Conservation (phyloP, 2,797 vertebrate genomes). For the Trachurus trachurus region DNA sequence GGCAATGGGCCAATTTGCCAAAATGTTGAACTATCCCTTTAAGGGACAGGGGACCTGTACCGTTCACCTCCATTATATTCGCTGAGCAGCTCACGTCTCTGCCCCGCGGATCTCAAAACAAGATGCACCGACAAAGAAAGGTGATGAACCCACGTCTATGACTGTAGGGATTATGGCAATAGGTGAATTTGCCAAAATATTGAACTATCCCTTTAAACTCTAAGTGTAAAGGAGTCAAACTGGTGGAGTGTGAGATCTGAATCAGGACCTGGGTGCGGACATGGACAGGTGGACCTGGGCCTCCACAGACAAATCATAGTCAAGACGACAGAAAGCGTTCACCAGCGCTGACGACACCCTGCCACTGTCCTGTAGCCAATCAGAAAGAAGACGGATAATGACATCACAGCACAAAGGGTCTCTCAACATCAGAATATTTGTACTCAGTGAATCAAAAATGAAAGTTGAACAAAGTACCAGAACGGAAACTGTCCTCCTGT, state of each 20-base stretch:
- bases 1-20: too few species aligned
- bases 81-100: too few species aligned
- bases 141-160: too few species aligned
- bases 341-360: slow-evolving; percentile 59
- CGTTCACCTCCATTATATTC: too few species aligned
- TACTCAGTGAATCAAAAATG: neutral
- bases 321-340: slow-evolving; percentile 77
- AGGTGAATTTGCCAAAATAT: too few species aligned
- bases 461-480: neutral
- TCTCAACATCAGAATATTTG: neutral
- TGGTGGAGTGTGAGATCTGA: neutral
- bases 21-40: too few species aligned
- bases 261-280: slow-evolving; percentile 57
- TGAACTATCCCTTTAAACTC: too few species aligned
- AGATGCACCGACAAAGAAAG: too few species aligned
- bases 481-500: neutral
- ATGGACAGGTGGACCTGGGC: slow-evolving; percentile 75
- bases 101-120: too few species aligned
- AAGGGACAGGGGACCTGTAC: too few species aligned
- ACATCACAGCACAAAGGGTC: neutral
- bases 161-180: too few species aligned
- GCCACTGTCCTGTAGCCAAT: slow-evolving; percentile 50
- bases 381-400: slow-evolving; percentile 24
- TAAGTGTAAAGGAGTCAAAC: too few species aligned
- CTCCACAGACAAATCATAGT: slow-evolving; percentile 81